Evolutionary conservation across 2,113 vertebrate genomes (phyloP), one percentile per base, ranked within the genome.

Genomic region (Carassius gibelio): DNA sequence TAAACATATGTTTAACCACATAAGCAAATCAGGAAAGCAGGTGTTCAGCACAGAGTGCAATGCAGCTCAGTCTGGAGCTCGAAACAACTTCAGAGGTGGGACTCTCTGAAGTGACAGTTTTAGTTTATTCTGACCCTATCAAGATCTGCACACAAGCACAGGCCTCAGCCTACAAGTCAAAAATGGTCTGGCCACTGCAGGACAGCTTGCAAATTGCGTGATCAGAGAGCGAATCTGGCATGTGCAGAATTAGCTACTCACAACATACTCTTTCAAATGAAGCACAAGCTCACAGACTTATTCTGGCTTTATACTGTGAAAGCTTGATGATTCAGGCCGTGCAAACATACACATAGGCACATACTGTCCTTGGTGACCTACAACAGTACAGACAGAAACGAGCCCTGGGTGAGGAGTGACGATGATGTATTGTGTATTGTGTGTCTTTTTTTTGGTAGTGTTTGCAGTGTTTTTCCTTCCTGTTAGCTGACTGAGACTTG

Each of bases 391-490:
- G 64, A 68, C 8, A n/a, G 57, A 61, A 61, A 61, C n/a, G 57
- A 8, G 3, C 57, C 57, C 59, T 14, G 30, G 76, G 78, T 71
- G 21, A 64, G 10, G 36, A 45, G 50, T 17, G 57, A 75, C 62
- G 59, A 88, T 45, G 81, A 50, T 76, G 72, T 26, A 19, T 59
- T 50, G 45, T 62, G 36, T 61, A 9, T 68, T 69, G 50, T 36
- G 23, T 3, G 14, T 26, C 52, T 57, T 11, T 2, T 26, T 26
- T 64, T 64, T 26, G 26, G 61, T 64, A 26, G 11, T 26, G 61
- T 62, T 23, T 10, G 61, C 61, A 36, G 30, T 19, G 34, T 38
- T 71, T 42, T 71, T 71, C 17, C 21, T 13, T 38, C 21, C 9
- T 72, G 9, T 72, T 19, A n/a, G 38, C 69, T 74, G 69, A 45